Base-by-base conservation (phyloP, 2,113 vertebrate species). In the Abramis brama region DNA sequence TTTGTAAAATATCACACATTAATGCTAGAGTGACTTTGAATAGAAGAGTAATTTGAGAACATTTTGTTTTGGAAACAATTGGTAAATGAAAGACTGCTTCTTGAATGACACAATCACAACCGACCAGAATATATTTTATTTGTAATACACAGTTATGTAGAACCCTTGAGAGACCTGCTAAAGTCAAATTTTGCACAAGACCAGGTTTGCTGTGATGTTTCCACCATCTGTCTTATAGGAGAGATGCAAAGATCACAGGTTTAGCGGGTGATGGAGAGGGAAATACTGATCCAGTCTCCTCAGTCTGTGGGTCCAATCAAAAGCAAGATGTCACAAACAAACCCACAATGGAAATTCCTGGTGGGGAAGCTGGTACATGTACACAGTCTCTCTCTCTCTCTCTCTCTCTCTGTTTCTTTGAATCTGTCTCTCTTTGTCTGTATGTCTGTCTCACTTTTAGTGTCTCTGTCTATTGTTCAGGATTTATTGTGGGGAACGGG, bases 401-500 rank as follows among this genome's bases (percentile, higher is more conserved):
- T 12, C 43, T 57, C 23, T 12, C 43, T 57, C 25, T 43, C n/a
- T 57, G 17, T 59, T 30, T 64, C 36, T 9, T 55, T 71, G 4
- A 76, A 76, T 78, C n/a, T 5, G 17, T 15, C 2, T 27, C 60
- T 57, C 25, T 36, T 21, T 17, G 15, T 21, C 11, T 36, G 21
- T 68, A 77, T 25, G n/a, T 86, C 66, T 1, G 21, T 21, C 62
- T 73, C 62, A 68, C 13, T 60, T 79, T 81, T 36, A 55, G 39
- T 30, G 6, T 74, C 23, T 74, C n/a, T 87, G 33, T 82, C 43
- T 62, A 15, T 62, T 86, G 30, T 78, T 55, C 83, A 91, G 88
- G 36, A 27, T 60, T 36, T 52, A 86, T 30, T 21, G 33, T 77
- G 43, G 1, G 83, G 10, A 59, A 5, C 0, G 94, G 92, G 73